Evolutionary conservation across 2,888 invertebrate genomes (phyloP).

Genomic region (Deilephila elpenor): DNA sequence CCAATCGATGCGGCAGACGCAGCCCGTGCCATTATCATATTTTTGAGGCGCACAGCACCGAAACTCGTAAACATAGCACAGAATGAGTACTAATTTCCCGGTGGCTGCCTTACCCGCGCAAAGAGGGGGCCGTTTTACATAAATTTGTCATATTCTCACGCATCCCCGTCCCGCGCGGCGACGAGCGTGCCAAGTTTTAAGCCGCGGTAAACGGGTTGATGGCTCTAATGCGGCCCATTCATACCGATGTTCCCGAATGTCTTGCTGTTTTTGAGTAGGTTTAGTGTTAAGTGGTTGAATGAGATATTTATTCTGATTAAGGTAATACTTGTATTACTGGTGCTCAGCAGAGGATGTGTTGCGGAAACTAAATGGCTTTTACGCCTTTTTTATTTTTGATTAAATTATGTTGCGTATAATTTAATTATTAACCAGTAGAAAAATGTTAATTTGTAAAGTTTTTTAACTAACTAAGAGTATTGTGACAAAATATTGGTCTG

Average conservation of each 20-base stretch:
- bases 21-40: conserved; percentile 71
- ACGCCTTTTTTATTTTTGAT: background rate
- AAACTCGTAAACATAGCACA: conserved; percentile 75
- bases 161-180: conserved; percentile 51
- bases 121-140: conserved; percentile 73
- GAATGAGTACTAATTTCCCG: conserved; percentile 80
- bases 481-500: background rate
- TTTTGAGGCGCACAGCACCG: conserved; percentile 64
- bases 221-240: conserved; percentile 35
- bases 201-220: conserved; percentile 52
- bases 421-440: no score
- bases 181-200: conserved; percentile 66
- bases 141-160: conserved; percentile 83
- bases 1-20: conserved; percentile 57
- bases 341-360: no score
- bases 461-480: background rate
- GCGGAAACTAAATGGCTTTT: no score
- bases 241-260: conserved; percentile 24
- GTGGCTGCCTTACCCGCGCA: conserved; percentile 54
- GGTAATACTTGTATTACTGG: background rate
- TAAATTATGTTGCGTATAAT: background rate
- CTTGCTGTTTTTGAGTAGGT: conserved; percentile 28
- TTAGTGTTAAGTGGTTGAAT: background rate
- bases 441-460: no score
- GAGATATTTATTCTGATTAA: conserved; percentile 25